Conservation (phyloP, 2,113 vertebrate species). For the Abramis brama region DNA sequence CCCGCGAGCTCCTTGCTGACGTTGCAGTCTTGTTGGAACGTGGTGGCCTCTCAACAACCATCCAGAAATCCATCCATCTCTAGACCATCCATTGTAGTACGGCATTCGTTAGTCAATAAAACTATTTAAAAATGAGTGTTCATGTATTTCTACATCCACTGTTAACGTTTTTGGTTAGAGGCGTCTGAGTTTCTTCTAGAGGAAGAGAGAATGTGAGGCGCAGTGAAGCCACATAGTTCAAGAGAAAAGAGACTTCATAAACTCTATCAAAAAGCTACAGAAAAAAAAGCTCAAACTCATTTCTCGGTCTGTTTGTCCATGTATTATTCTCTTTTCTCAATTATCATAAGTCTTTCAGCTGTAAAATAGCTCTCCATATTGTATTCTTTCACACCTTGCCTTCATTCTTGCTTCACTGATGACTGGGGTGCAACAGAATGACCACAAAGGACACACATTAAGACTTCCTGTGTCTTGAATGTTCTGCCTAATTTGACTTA, state of each 20-base stretch:
- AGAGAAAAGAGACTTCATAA: conserved; percentile 21
- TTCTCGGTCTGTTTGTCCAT: conserved; percentile 23
- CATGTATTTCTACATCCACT: too few species aligned
- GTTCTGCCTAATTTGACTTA: neutral
- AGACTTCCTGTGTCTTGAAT: neutral
- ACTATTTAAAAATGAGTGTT: too few species aligned
- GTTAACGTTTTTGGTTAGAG: too few species aligned
- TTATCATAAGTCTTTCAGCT: conserved; percentile 64
- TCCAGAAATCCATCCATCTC: too few species aligned
- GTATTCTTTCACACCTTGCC: conserved; percentile 51
- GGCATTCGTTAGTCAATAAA: too few species aligned
- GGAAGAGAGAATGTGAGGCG: neutral
- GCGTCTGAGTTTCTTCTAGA: neutral
- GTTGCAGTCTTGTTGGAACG: too few species aligned
- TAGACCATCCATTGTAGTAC: too few species aligned
- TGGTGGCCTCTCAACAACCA: too few species aligned
- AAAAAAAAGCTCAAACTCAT: neutral
- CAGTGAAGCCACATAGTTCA: neutral
- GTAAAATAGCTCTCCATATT: conserved; percentile 31
- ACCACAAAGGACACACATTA: neutral
- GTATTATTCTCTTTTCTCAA: conserved; percentile 41
- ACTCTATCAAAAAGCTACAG: neutral
- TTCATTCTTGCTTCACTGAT: neutral
- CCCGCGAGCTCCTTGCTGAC: too few species aligned
- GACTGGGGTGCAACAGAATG: conserved; percentile 14